These are phyloP conservation scores for Brachionus calyciflorus DNA, from an alignment of 1,140 invertebrate species.

Conservation along the genomic window DNA sequence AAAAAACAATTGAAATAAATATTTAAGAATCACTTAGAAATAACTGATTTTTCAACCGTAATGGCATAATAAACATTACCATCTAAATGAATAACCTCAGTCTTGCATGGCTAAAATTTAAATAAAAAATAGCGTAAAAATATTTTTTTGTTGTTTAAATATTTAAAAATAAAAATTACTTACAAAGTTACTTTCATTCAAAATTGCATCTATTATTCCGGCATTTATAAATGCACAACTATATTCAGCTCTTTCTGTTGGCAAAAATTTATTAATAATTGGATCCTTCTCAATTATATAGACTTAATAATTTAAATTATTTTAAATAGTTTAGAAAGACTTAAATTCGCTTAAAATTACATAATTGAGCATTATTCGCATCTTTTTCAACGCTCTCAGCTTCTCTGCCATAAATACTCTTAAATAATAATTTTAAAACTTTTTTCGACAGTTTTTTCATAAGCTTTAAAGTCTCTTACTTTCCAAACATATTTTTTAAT, in stretches of 20 bases:
- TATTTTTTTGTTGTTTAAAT: not conserved
- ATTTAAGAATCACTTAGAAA: not conserved
- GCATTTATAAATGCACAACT: slow-evolving; percentile 98
- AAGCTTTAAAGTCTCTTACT: slow-evolving; percentile 63
- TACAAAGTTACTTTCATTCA: slow-evolving; percentile 92
- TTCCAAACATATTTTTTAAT: slow-evolving; percentile 96
- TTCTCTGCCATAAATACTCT: slow-evolving; percentile 48
- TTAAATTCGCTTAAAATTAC: slow-evolving; percentile 32
- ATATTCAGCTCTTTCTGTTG: slow-evolving; percentile 65
- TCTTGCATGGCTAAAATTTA: slow-evolving; percentile 33
- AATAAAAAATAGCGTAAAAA: not conserved
- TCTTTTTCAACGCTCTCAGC: slow-evolving; percentile 45
- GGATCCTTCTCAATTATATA: slow-evolving; percentile 98
- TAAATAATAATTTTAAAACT: not conserved
- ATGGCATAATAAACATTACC: slow-evolving; percentile 28
- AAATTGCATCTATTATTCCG: slow-evolving; percentile 91
- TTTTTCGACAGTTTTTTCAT: not conserved
- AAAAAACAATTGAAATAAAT: too few species aligned
- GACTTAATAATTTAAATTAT: slow-evolving; percentile 61
- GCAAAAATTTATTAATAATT: slow-evolving; percentile 80
- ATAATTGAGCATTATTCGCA: slow-evolving; percentile 13
- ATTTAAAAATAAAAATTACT: too few species aligned
- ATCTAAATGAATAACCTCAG: not conserved
- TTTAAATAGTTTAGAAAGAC: not conserved
- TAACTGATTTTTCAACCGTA: slow-evolving; percentile 34